Evolutionary conservation across 2,888 invertebrate species (phyloP), one percentile per base, ranked within the genome.

Genomic region (Steinernema hermaphroditum): DNA sequence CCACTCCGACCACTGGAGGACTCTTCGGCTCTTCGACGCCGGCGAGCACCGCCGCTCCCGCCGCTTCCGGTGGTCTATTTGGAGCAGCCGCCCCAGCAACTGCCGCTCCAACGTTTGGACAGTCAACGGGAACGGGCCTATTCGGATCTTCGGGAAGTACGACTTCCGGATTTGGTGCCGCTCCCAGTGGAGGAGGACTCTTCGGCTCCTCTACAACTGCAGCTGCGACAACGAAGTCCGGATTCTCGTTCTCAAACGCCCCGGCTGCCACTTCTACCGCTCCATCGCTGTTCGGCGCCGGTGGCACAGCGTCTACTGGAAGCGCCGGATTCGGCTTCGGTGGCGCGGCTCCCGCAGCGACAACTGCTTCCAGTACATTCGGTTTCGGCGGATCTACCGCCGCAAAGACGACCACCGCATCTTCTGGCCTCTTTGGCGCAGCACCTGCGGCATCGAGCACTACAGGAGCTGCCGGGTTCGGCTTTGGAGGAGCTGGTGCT

Each of bases 371-470:
- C 49, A 19, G 6, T 9, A 41, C 49, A 49, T n/a, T 19, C 19
- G 49, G 49, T 19, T n/a, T 49, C 14, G 9, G 9, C 19, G 49
- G 49, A n/a, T 8, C 19, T 49, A 8, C 49, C 19, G 12, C 49
- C 19, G 49, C 49, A 49, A n/a, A 6, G 14, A 49, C 49, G 12
- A 19, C 49, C 19, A 49, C 49, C 19, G 49, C 49, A 14, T 9
- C 49, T 6, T n/a, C 49, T 49, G 49, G 49, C 19, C 49, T 49
- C 49, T 49, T 49, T n/a, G 49, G 49, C 6, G 49, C 49, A 14
- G 19, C 49, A 6, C 19, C 49, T n/a, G 49, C 49, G 49, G 6
- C n/a, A n/a, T n/a, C 49, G 6, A 49, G 14, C 19, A 19, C 49
- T 49, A 12, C 49, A 6, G 9, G 14, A 49, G 19, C 49, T 49